Evolutionary conservation across 2,888 invertebrate genomes (phyloP).

Genomic region (Drosophila lacicola): DNA sequence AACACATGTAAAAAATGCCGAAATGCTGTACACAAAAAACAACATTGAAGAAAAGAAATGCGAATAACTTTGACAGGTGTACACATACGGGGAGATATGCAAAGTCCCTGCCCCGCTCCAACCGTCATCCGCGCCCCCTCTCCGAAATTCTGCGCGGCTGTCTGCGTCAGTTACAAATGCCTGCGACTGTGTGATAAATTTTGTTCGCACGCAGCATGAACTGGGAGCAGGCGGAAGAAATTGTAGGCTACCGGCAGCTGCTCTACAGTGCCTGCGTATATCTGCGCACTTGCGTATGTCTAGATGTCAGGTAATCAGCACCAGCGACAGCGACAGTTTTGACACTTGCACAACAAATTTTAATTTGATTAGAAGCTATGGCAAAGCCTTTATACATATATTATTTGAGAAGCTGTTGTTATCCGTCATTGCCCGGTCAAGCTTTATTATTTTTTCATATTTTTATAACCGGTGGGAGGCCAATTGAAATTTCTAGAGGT

Average conservation of each 20-base stretch:
- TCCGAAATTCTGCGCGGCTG: conserved; percentile 6
- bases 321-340: conserved; percentile 38
- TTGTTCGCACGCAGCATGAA: conserved; percentile 44
- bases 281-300: conserved; percentile 14
- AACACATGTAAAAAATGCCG: conserved; percentile 60
- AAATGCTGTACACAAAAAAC: conserved; percentile 16
- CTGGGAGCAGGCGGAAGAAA: conserved; percentile 6
- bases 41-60: conserved; percentile 49
- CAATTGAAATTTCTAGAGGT: no score
- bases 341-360: conserved; percentile 49
- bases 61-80: conserved; percentile 70
- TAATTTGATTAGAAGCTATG: conserved; percentile 56
- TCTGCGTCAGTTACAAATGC: conserved; percentile 69
- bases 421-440: not conserved
- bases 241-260: conserved; percentile 12
- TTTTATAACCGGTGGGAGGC: no score
- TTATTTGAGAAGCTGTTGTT: not conserved
- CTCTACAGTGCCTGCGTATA: conserved; percentile 12
- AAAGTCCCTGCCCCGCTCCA: conserved; percentile 39
- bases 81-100: conserved; percentile 54
- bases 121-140: not conserved
- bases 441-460: not conserved
- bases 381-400: not conserved
- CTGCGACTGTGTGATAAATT: conserved; percentile 71
- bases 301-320: conserved; percentile 49